Percentiles rank a stretch among this genome's conserved stretches.
Conservation (phyloP, 2,797 vertebrate species). For the Chaenodraco wilsoni region DNA sequence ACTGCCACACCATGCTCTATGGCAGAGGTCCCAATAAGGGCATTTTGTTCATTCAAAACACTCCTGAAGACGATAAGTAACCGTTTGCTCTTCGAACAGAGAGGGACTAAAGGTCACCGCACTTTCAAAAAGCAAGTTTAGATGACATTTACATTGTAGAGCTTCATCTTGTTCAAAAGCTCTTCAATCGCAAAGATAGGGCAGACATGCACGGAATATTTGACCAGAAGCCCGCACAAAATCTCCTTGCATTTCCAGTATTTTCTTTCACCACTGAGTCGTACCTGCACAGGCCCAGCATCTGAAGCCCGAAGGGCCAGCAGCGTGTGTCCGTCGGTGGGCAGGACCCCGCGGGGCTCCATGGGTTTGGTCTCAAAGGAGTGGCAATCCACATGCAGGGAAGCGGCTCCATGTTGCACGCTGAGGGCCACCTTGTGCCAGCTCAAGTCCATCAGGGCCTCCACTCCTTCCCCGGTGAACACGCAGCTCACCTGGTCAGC, state of each 20-base stretch:
- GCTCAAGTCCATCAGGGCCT: constrained; percentile 87
- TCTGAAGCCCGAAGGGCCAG: constrained; percentile 86
- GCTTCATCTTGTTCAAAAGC: constrained; percentile 24
- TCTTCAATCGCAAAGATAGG: constrained; percentile 12
- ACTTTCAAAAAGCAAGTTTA: constrained; percentile 21
- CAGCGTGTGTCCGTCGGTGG: constrained; percentile 84
- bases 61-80: constrained; percentile 9
- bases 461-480: constrained; percentile 86
- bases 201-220: not conserved
- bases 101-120: constrained; percentile 38
- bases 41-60: constrained; percentile 5
- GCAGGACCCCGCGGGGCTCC: constrained; percentile 70
- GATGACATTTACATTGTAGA: constrained; percentile 47
- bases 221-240: constrained; percentile 18
- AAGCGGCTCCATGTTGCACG: constrained; percentile 79
- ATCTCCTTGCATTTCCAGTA: not conserved
- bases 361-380: constrained; percentile 90
- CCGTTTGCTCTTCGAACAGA: constrained; percentile 25
- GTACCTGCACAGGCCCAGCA: constrained; percentile 87
- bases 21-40: not conserved
- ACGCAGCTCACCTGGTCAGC: constrained; percentile 76
- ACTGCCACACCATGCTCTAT: not conserved
- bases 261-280: constrained; percentile 26
- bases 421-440: constrained; percentile 95
- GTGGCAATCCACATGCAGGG: constrained; percentile 90